Percentiles rank a stretch among this genome's conserved stretches.
Conservation (phyloP, 2,797 vertebrate genomes). For the Alauda arvensis region DNA sequence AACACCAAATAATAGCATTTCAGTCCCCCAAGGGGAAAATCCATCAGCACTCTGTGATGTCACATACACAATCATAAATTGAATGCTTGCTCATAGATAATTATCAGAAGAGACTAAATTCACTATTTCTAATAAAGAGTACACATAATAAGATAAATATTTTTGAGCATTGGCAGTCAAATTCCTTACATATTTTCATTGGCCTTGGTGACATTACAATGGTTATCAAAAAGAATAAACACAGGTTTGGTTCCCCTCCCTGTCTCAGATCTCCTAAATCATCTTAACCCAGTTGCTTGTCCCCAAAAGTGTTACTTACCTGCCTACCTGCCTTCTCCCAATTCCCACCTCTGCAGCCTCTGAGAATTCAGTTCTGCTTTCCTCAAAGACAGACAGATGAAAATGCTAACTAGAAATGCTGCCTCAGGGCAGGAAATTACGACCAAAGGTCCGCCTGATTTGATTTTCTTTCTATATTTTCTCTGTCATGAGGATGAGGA, state of each 20-base stretch:
- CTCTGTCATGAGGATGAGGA: not conserved
- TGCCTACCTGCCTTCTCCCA: not conserved
- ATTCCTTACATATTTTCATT: not conserved
- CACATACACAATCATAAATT: not conserved
- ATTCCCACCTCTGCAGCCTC: not conserved
- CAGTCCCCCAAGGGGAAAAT: not conserved
- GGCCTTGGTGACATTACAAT: not conserved
- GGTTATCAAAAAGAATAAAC: not conserved
- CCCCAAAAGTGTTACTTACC: not conserved
- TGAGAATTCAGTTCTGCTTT: not conserved
- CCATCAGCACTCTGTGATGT: not conserved
- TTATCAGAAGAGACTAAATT: not conserved
- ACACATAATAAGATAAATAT: not conserved
- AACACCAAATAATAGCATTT: not conserved
- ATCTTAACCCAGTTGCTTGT: not conserved
- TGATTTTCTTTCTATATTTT: not conserved
- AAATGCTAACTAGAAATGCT: not conserved
- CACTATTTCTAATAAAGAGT: not conserved
- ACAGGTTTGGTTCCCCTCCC: not conserved
- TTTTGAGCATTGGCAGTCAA: not conserved
- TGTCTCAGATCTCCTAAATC: not conserved
- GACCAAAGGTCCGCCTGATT: not conserved
- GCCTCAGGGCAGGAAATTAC: not conserved
- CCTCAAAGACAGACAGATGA: not conserved
- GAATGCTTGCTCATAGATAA: not conserved